Base-by-base conservation (phyloP, 1,140 invertebrate species). In the Nebria ingens region DNA sequence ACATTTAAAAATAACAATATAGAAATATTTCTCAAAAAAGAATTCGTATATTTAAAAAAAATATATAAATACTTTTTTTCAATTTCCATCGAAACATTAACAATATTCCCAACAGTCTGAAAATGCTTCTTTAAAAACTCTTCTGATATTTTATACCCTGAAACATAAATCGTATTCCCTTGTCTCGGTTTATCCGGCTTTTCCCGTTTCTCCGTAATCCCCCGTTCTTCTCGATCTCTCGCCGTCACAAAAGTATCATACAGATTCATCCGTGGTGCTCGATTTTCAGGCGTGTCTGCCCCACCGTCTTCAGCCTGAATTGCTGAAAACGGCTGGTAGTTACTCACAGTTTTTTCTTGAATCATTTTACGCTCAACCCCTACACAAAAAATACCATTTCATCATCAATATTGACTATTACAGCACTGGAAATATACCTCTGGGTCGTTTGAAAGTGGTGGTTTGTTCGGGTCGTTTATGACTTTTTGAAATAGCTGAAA, bases 161-260 rank as follows among this genome's bases (percentile, higher is more conserved):
- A 78, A 0, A 94, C 87, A 73, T 90, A 93, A 61, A 94, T 86
- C 1, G 91, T 93, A 64, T 92, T 87, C 2, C 89, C 90, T 54
- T 80, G 79, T 42, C 81, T 76, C 0, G 87, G 82, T 61, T 86
- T 86, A 21, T 88, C 84, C 6, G 66, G 64, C 65, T 77, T 74
- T 56, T 68, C 53, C 58, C 70, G 63, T 62, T 76, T 76, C 58
- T 77, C 80, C 53, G 77, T 76, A 20, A 76, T 60, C 53, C 68
- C 70, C 53, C 66, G 76, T 61, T 73, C 77, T 65, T 80, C 84
- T 56, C 74, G 71, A 58, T 87, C 84, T 60, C 83, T 72, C n/a
- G 86, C 85, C 54, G 83, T 84, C 1, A 92, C 86, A 81, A 95
- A 93, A 67, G 85, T 90, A 59, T 94, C 91, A 74, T 93, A 94